Conservation (phyloP, 2,113 vertebrate genomes). For the Urocynchramus pylzowi region DNA sequence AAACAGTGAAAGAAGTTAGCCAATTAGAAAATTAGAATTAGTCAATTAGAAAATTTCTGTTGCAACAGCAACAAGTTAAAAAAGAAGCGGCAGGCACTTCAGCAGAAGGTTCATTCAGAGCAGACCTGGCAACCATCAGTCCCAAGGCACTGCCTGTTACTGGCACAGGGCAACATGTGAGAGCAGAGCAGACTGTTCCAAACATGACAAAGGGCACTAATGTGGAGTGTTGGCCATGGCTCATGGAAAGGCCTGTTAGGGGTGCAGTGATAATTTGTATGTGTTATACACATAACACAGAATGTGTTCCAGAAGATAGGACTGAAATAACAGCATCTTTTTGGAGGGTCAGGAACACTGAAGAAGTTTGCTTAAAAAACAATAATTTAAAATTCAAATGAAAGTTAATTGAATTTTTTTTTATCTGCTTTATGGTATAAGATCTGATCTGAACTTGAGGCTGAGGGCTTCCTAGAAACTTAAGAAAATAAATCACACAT, state of each 20-base stretch:
- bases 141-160: neutral
- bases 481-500: neutral
- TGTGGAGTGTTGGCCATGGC: neutral
- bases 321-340: neutral
- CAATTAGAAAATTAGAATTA: neutral
- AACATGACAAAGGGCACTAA: neutral
- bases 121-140: neutral
- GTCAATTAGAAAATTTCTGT: neutral
- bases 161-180: fast-evolving
- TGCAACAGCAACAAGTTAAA: neutral
- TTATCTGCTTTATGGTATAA: neutral
- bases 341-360: fast-evolving
- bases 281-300: neutral
- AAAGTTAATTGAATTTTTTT: neutral
- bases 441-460: neutral
- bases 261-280: neutral
- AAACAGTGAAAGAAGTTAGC: neutral
- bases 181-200: neutral
- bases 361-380: neutral
- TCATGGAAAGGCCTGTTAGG: neutral
- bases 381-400: neutral
- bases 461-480: neutral
- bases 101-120: neutral
- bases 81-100: neutral
- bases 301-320: neutral